Conservation (phyloP, 2,113 vertebrate species). For the Festucalex cinctus region DNA sequence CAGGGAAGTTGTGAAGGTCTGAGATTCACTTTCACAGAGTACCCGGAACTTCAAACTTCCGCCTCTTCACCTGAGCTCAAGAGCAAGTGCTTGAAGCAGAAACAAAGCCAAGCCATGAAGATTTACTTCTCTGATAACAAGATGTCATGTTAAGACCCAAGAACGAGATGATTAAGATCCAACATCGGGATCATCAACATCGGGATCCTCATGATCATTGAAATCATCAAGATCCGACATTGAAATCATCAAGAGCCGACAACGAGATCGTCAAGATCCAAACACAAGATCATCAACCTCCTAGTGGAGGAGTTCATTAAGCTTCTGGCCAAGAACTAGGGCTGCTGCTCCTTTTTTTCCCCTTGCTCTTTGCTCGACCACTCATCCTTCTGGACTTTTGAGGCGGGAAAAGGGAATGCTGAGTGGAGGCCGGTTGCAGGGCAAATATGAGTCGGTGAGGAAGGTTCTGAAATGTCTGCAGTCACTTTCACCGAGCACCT, state of each 20-base stretch:
- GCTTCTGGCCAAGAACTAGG: conserved; percentile 67
- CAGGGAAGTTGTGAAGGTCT: not conserved
- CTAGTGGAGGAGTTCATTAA: not conserved
- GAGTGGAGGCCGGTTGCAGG: conserved; percentile 15
- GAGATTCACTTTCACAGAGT: not conserved
- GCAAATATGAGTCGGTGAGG: not conserved
- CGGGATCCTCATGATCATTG: no score
- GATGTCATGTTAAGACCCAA: no score
- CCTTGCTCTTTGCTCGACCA: not conserved
- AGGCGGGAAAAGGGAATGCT: conserved; percentile 44
- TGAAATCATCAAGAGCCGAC: not conserved
- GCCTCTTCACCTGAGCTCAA: conserved; percentile 1
- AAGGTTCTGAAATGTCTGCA: not conserved
- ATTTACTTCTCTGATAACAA: conserved; percentile 93
- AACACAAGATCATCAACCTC: not conserved
- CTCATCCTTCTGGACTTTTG: not conserved
- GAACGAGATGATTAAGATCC: no score
- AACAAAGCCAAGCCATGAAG: conserved; percentile 95
- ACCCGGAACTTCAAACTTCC: conserved; percentile 29
- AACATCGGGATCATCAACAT: no score
- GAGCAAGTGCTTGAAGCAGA: conserved; percentile 65
- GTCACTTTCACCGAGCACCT: not conserved
- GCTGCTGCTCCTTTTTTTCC: conserved; percentile 35
- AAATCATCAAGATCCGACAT: not conserved
- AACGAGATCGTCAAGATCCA: not conserved